Conservation (phyloP, 2,888 invertebrate genomes). For the Glaucopsyche alexis region DNA sequence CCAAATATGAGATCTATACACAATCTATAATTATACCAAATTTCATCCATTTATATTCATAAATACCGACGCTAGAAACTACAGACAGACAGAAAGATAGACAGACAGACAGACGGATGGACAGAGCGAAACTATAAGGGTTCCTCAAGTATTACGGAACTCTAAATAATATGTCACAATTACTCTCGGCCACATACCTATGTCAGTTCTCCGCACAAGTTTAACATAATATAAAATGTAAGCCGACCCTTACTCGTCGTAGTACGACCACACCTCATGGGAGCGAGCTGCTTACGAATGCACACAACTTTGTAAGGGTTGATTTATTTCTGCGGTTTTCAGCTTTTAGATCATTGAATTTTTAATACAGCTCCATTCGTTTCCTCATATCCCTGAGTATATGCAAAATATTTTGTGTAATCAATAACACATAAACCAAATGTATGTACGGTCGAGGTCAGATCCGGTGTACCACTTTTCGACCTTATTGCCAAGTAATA, state of each 20-base stretch:
- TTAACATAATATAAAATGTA: slow-evolving; percentile 12
- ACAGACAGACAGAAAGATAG: too few relatives aligned
- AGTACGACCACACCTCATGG: slow-evolving; percentile 1
- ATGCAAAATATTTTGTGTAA: neutral
- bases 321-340: slow-evolving; percentile 6
- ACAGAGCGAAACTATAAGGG: too few relatives aligned
- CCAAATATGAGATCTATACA: too few relatives aligned
- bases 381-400: neutral
- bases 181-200: neutral
- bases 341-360: slow-evolving; percentile 17
- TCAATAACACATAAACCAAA: neutral
- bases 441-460: too few relatives aligned
- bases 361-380: neutral
- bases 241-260: neutral
- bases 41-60: too few relatives aligned
- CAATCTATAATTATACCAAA: too few relatives aligned
- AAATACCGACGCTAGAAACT: too few relatives aligned
- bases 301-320: slow-evolving; percentile 20
- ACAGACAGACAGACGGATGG: too few relatives aligned
- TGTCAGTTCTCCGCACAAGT: neutral
- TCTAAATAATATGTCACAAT: too few relatives aligned
- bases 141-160: too few relatives aligned
- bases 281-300: slow-evolving; percentile 10
- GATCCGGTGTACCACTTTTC: too few relatives aligned
- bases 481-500: too few relatives aligned